Base-by-base conservation (phyloP, 64 coral and sea anemone species). In the Astreopora myriophthalma region DNA sequence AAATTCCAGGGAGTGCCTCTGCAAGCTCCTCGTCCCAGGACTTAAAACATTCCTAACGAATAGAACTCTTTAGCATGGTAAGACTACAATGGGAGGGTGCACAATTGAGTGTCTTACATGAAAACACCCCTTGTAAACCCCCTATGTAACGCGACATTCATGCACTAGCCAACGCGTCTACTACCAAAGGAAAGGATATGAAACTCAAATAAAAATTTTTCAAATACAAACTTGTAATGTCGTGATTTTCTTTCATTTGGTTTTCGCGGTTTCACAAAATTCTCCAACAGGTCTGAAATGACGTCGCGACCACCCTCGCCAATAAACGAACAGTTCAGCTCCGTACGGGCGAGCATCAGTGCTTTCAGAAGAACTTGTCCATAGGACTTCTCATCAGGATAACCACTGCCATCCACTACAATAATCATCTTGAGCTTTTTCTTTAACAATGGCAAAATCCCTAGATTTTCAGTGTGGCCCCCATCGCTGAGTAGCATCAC, bases 401-500 rank as follows among this genome's bases (percentile, higher is more conserved):
- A 38, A 34, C 5, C 28, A 29, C 84, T 11, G 4, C 84, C 84
- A 36, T 86, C 63, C 12, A 86, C 66, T 1, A 69, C 84, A 29
- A 86, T 39, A 24, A 71, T 70, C 8, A 25, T 64, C 63, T 64
- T 64, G 26, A 86, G 84, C 17, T 39, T 33, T 5, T 67, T 64
- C 35, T 86, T 86, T 26, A 86, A 40, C 61, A 86, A 35, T 13
- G 84, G 84, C 52, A 86, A 25, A 55, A 82, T 29, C 17, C 20
- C 78, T 6, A 82, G 58, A 34, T 61, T 82, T 82, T 82, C 78
- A 1, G 34, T 29, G 22, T 82, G 78, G 48, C 48, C 58, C 13
- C 58, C 78, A 60, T 82, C 94, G 71, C 89, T 96, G 58, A 96
- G 76, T 33, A 81, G 46, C 51, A 96, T 44, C 27, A 96, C 75